Percentiles rank a stretch among this genome's conserved stretches.
Conservation (phyloP, 2,888 invertebrate genomes). For the Bombylius major region DNA sequence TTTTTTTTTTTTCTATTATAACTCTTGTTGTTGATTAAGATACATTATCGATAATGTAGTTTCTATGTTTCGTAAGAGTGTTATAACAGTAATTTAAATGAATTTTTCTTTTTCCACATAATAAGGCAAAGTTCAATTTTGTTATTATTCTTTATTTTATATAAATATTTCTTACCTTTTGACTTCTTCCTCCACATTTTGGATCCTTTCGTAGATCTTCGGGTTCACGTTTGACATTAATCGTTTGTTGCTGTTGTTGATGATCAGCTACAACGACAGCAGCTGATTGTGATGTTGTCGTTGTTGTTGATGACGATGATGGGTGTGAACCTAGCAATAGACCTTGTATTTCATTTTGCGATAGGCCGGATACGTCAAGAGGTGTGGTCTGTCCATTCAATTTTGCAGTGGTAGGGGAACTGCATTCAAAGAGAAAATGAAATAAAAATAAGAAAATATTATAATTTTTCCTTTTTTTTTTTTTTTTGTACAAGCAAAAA, state of each 20-base stretch:
- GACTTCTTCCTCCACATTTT: slow-evolving; percentile 32
- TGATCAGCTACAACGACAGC: slow-evolving; percentile 21
- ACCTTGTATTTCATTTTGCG: slow-evolving; percentile 40
- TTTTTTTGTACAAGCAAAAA: neutral
- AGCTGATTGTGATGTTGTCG: slow-evolving; percentile 12
- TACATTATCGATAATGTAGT: too few species aligned
- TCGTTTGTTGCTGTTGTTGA: slow-evolving; percentile 24
- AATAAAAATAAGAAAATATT: slow-evolving; percentile 7
- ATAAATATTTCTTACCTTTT: slow-evolving; percentile 31
- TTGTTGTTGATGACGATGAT: slow-evolving; percentile 27
- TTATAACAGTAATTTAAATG: too few species aligned
- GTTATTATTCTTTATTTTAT: too few species aligned
- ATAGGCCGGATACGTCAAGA: slow-evolving; percentile 39
- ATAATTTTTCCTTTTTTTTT: neutral
- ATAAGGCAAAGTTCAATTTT: too few species aligned
- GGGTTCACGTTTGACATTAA: slow-evolving; percentile 38
- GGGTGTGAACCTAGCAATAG: slow-evolving; percentile 39
- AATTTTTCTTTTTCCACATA: too few species aligned
- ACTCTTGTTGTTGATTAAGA: too few species aligned
- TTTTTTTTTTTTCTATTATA: too few species aligned
- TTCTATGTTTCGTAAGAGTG: too few species aligned
- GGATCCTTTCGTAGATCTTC: slow-evolving; percentile 39
- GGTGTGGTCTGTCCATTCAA: slow-evolving; percentile 39
- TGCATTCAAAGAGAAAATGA: slow-evolving; percentile 16
- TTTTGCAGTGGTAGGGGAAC: slow-evolving; percentile 32